Evolutionary conservation across 2,888 invertebrate species (phyloP).

Genomic region (Nemapogon koenigi): DNA sequence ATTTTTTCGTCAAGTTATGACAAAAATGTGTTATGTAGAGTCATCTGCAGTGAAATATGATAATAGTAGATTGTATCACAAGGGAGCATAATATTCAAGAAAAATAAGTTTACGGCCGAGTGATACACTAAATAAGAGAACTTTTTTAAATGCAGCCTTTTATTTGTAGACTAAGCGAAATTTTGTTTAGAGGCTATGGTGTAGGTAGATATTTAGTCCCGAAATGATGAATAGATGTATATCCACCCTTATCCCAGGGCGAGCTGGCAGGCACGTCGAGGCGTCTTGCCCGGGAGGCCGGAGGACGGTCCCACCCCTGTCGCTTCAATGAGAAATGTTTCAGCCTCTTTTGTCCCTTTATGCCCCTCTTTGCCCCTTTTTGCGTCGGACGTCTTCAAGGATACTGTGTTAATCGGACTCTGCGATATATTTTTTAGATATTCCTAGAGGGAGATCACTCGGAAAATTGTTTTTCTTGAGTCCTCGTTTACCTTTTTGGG

Average conservation of each 20-base stretch:
- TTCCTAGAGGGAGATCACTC: constrained; percentile 29
- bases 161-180: no score
- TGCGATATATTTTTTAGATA: constrained; percentile 38
- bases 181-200: no score
- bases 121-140: no score
- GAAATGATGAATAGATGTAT: background rate
- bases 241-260: constrained; percentile 1
- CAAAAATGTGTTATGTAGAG: no score
- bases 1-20: no score
- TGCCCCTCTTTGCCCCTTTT: constrained; percentile 53
- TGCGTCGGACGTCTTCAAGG: constrained; percentile 57
- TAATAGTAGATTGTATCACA: no score
- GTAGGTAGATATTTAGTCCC: background rate
- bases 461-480: constrained; percentile 31
- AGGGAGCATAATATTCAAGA: background rate
- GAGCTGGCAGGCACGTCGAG: background rate
- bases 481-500: constrained; percentile 23
- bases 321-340: constrained; percentile 55
- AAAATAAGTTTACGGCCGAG: no score
- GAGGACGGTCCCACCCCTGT: constrained; percentile 23
- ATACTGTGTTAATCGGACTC: constrained; percentile 59
- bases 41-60: no score
- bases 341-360: constrained; percentile 50
- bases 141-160: no score
- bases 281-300: constrained; percentile 15